Conservation (phyloP, 2,797 vertebrate species). For the Ficedula albicollis region DNA sequence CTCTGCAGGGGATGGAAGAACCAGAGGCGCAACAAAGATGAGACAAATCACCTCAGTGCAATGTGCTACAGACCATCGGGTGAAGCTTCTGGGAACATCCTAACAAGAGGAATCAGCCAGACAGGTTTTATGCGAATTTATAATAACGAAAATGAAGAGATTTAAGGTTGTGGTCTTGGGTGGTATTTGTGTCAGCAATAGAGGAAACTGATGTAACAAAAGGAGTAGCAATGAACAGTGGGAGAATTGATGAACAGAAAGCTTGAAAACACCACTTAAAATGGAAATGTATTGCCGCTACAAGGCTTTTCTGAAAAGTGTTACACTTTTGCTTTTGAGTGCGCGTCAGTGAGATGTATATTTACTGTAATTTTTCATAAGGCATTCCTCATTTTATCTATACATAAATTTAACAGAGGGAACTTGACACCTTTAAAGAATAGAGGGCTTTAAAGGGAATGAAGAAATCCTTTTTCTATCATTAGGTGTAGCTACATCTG, state of each 20-base stretch:
- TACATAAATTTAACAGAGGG: rapidly evolving
- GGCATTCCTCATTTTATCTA: neutral
- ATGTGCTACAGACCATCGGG: rapidly evolving
- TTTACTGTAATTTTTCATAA: rapidly evolving
- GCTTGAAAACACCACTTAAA: neutral
- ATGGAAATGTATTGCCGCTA: rapidly evolving
- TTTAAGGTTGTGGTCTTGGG: neutral
- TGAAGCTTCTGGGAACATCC: neutral
- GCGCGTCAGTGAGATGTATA: rapidly evolving
- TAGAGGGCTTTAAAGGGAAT: rapidly evolving
- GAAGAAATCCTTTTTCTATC: rapidly evolving
- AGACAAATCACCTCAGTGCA: rapidly evolving
- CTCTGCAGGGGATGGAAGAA: neutral
- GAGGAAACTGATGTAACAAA: rapidly evolving
- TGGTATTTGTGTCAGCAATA: rapidly evolving
- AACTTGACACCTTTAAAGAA: rapidly evolving
- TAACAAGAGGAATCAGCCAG: too few species aligned
- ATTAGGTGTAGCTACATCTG: rapidly evolving
- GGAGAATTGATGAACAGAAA: rapidly evolving
- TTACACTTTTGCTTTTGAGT: neutral
- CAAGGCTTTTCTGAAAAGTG: rapidly evolving
- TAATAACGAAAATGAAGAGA: rapidly evolving
- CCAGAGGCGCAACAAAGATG: neutral
- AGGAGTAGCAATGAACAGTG: rapidly evolving
- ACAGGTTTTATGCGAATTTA: rapidly evolving